These are phyloP conservation scores for Proteles cristata DNA, from an alignment of 2,113 vertebrate species.

Conservation along the genomic window DNA sequence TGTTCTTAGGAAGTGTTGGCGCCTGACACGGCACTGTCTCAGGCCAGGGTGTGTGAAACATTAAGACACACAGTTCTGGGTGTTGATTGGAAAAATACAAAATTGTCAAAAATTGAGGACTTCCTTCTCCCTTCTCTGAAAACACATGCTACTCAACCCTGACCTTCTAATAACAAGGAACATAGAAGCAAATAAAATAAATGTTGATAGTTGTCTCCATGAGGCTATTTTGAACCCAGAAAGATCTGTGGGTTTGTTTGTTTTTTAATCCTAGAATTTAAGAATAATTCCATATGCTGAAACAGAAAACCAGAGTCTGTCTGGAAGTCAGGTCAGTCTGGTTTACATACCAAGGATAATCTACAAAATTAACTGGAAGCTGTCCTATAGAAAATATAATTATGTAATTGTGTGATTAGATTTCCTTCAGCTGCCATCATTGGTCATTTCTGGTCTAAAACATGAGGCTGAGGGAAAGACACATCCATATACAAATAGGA, in stretches of 20 bases:
- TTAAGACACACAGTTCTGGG: neutral
- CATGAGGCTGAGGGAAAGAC: neutral
- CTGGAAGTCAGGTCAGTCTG: neutral
- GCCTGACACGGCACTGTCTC: neutral
- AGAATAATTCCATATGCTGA: slow-evolving; percentile 4
- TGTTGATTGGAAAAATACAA: neutral
- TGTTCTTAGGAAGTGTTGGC: neutral
- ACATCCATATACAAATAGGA: neutral
- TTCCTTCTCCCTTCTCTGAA: neutral
- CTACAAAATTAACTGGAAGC: neutral
- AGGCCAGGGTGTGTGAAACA: neutral
- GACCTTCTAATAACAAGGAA: neutral
- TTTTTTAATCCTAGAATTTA: neutral
- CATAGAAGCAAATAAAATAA: neutral
- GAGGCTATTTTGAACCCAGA: slow-evolving; percentile 44
- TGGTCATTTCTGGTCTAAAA: neutral
- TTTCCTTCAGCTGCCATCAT: neutral
- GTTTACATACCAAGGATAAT: neutral
- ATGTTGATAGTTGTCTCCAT: neutral
- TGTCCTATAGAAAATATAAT: neutral
- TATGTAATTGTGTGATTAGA: neutral
- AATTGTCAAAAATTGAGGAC: neutral
- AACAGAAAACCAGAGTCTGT: slow-evolving; percentile 23
- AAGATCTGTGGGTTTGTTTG: neutral
- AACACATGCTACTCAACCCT: neutral